Evolutionary conservation across 2,888 invertebrate genomes (phyloP).

Genomic region (Lagria hirta): DNA sequence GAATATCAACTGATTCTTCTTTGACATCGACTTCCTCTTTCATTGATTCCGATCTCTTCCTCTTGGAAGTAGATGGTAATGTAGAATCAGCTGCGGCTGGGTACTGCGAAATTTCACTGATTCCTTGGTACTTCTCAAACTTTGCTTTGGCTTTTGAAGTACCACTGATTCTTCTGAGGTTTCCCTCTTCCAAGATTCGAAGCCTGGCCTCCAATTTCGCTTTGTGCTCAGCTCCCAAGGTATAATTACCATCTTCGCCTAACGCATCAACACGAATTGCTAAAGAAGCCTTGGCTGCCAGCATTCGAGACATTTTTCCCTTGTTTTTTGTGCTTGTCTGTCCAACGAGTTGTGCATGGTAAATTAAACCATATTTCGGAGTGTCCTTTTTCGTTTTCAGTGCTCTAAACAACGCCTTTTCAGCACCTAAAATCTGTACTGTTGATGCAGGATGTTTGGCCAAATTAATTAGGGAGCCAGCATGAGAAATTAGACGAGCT

Average conservation of each 20-base stretch:
- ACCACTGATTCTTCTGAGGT: slow-evolving; percentile 79
- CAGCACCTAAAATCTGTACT: slow-evolving; percentile 96
- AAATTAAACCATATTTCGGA: slow-evolving; percentile 98
- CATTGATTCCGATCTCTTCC: slow-evolving; percentile 59
- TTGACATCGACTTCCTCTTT: slow-evolving; percentile 40
- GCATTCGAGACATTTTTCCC: slow-evolving; percentile 92
- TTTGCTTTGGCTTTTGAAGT: slow-evolving; percentile 86
- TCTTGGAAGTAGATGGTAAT: slow-evolving; percentile 62
- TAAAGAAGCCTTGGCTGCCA: slow-evolving; percentile 94
- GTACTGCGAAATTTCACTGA: slow-evolving; percentile 81
- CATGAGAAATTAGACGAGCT: slow-evolving; percentile 93
- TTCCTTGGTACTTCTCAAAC: slow-evolving; percentile 90
- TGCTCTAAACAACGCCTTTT: slow-evolving; percentile 96
- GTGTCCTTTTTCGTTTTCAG: slow-evolving; percentile 97
- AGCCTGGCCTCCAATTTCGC: slow-evolving; percentile 84
- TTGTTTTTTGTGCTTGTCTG: slow-evolving; percentile 88
- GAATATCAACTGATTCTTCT: slow-evolving; percentile 37
- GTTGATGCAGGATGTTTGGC: slow-evolving; percentile 99
- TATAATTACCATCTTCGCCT: slow-evolving; percentile 81
- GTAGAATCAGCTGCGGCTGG: slow-evolving; percentile 81
- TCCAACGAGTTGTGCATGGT: slow-evolving; percentile 92
- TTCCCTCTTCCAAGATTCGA: slow-evolving; percentile 81
- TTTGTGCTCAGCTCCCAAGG: slow-evolving; percentile 86
- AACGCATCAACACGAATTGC: slow-evolving; percentile 95
- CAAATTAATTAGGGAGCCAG: slow-evolving; percentile 94